These are phyloP conservation scores for Unio pictorum DNA, from an alignment of 2,888 invertebrate genomes.

Conservation along the genomic window DNA sequence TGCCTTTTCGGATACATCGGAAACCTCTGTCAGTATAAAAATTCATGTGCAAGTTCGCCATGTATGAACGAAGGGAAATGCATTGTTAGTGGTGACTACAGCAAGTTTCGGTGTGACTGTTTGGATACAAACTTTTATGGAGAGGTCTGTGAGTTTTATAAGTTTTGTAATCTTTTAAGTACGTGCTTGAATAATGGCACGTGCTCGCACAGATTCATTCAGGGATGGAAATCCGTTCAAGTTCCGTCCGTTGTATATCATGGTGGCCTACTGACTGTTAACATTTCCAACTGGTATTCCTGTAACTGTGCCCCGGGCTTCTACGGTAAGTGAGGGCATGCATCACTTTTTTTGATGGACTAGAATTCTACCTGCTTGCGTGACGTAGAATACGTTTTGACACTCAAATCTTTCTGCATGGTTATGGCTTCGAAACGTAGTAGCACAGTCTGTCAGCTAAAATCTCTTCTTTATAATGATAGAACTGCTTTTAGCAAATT, in stretches of 20 bases:
- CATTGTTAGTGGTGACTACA: constrained; percentile 34
- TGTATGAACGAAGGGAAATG: constrained; percentile 53
- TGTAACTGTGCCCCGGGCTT: constrained; percentile 41
- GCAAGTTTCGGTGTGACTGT: constrained; percentile 86
- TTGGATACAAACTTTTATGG: constrained; percentile 90
- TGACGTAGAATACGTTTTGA: no score
- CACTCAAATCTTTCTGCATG: background rate
- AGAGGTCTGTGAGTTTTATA: constrained; percentile 80
- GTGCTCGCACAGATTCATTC: constrained; percentile 11
- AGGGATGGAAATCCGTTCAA: constrained; percentile 18
- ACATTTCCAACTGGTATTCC: constrained; percentile 29
- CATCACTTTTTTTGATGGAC: no score
- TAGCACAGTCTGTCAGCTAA: no score
- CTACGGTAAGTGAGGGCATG: constrained; percentile 32
- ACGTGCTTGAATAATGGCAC: constrained; percentile 36
- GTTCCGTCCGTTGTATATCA: constrained; percentile 11
- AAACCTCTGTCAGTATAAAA: constrained; percentile 43
- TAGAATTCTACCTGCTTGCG: no score
- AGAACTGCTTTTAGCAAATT: no score
- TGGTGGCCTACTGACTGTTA: constrained; percentile 8
- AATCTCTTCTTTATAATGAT: no score
- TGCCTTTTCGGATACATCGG: constrained; percentile 40
- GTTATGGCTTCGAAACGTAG: background rate
- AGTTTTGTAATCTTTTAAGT: constrained; percentile 33
- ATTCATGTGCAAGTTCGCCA: constrained; percentile 35